Conservation (phyloP, 2,113 vertebrate genomes). For the Motacilla tschutschensis region DNA sequence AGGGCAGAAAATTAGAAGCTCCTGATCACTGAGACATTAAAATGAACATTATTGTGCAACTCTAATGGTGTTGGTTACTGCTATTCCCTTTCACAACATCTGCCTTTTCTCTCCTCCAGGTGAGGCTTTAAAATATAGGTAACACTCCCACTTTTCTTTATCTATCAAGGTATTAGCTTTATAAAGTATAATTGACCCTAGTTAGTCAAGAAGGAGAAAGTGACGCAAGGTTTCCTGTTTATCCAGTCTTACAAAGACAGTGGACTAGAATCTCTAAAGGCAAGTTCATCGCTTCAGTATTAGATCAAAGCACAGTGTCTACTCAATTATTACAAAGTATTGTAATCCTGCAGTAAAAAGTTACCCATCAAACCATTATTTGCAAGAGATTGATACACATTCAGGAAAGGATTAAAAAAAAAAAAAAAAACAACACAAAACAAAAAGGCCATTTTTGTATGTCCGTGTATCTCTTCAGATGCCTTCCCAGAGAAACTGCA, state of each 20-base stretch:
- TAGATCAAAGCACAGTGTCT: neutral
- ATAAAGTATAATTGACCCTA: conserved; percentile 6
- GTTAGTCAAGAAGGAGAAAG: conserved; percentile 14
- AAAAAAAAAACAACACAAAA: neutral
- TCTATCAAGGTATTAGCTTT: neutral
- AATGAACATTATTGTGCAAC: neutral
- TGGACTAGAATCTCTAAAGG: neutral
- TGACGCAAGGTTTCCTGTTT: conserved; percentile 31
- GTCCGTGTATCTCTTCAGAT: neutral
- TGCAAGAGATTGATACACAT: neutral
- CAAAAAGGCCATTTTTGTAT: neutral
- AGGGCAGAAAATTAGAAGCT: neutral
- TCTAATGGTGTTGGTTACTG: neutral
- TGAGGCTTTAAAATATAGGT: neutral
- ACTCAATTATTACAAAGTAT: neutral
- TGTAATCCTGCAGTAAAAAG: neutral
- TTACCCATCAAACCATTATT: neutral
- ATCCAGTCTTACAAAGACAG: neutral
- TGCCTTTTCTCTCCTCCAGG: neutral
- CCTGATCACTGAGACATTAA: neutral
- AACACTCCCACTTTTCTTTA: neutral
- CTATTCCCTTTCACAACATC: neutral
- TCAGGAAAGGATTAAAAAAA: neutral
- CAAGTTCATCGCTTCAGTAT: neutral
- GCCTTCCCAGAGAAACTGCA: neutral